Conservation (phyloP, 2,888 invertebrate species). For the Drosophila melanosoma region DNA sequence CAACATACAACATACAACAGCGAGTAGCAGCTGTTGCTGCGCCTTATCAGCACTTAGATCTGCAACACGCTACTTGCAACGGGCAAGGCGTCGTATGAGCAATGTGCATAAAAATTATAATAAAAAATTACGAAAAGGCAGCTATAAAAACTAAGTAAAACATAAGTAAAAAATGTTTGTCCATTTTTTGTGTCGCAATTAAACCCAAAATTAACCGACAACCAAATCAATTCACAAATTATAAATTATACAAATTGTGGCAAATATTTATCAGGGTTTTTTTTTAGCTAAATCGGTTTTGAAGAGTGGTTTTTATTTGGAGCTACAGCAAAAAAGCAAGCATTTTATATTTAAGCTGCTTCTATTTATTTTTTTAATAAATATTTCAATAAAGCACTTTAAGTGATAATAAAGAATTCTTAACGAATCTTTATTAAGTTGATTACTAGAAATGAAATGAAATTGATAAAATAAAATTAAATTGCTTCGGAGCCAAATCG, state of each 20-base stretch:
- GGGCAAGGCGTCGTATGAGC: conserved; percentile 53
- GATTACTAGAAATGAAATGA: not conserved
- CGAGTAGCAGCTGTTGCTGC: conserved; percentile 68
- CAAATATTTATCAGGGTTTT: not conserved
- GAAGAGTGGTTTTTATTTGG: not conserved
- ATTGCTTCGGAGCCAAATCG: not conserved
- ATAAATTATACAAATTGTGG: not conserved
- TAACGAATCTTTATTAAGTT: not conserved
- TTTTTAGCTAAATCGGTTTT: not conserved
- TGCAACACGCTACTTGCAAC: conserved; percentile 53
- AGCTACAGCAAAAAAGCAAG: not conserved
- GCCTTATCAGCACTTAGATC: conserved; percentile 68
- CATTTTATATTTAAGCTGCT: not conserved
- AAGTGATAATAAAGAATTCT: not conserved
- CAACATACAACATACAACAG: not conserved
- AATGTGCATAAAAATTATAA: conserved; percentile 31
- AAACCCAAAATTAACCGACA: conserved; percentile 25
- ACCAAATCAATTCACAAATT: conserved; percentile 2
- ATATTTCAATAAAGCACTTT: not conserved
- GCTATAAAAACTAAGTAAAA: conserved; percentile 5
- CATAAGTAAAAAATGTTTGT: conserved; percentile 16
- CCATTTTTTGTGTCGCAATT: conserved; percentile 13
- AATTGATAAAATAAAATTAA: not conserved
- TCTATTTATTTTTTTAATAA: too few species aligned
- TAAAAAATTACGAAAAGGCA: conserved; percentile 4